Percentiles rank a stretch among this genome's conserved stretches.
Conservation (phyloP, 2,113 vertebrate species). For the Sphaerodactylus townsendi region DNA sequence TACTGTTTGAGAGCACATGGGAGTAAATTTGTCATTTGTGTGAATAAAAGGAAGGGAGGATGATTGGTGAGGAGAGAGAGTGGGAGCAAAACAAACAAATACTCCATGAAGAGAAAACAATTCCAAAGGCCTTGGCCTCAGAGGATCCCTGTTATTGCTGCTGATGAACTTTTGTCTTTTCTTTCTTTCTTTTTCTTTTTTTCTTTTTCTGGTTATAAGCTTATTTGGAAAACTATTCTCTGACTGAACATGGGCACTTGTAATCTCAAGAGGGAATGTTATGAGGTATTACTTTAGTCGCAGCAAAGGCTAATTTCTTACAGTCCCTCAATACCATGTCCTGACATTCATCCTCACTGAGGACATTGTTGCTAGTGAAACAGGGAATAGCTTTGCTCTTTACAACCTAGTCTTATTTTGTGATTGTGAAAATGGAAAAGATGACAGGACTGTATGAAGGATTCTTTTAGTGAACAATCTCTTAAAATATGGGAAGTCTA, state of each 20-base stretch:
- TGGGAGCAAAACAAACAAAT: not conserved
- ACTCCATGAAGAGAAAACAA: not conserved
- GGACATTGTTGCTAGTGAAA: not conserved
- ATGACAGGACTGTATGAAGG: not conserved
- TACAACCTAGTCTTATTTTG: not conserved
- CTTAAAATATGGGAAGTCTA: too few relatives aligned
- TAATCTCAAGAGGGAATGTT: not conserved
- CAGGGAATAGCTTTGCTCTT: not conserved
- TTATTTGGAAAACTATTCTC: not conserved
- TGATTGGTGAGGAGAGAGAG: not conserved
- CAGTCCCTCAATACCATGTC: not conserved
- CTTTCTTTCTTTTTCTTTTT: constrained; percentile 6
- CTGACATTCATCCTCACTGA: not conserved
- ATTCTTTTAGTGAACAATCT: too few relatives aligned
- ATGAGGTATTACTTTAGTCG: not conserved
- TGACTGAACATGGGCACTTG: not conserved
- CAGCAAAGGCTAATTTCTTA: not conserved
- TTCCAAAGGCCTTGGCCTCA: not conserved
- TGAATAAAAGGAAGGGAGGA: not conserved
- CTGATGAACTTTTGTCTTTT: constrained; percentile 15
- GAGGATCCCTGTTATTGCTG: constrained; percentile 7
- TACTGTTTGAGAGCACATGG: not conserved
- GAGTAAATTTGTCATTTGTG: constrained; percentile 15
- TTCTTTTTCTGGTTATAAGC: constrained; percentile 6
- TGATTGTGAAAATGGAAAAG: not conserved